Evolutionary conservation across 1,140 invertebrate genomes (phyloP).

Genomic region (Papilio polyxenes): DNA sequence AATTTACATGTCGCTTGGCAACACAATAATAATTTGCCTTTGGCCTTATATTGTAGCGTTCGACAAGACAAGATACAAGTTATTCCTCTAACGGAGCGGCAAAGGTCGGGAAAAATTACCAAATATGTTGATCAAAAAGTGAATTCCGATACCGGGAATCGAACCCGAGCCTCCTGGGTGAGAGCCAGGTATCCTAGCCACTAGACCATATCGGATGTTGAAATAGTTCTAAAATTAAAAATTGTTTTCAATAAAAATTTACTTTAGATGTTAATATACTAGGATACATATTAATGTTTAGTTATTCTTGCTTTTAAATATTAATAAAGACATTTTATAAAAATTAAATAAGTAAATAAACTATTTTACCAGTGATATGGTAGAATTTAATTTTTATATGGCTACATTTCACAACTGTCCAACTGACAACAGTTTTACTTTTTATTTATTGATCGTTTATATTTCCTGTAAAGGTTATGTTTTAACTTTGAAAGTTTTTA

Average conservation of each 20-base stretch:
- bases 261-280: too few species aligned
- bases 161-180: constrained; percentile 40
- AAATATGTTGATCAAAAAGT: constrained; percentile 31
- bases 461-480: background rate
- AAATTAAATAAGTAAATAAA: background rate
- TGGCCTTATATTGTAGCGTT: background rate
- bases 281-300: background rate
- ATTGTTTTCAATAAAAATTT: background rate
- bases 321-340: background rate
- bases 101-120: background rate
- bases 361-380: background rate
- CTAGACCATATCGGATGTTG: constrained; percentile 39
- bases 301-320: background rate
- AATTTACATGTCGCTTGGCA: background rate
- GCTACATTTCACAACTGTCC: background rate
- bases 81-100: too few species aligned
- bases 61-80: too few species aligned
- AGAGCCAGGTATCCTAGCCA: constrained; percentile 40
- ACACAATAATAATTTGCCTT: background rate
- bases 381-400: background rate
- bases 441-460: background rate
- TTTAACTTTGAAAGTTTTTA: background rate
- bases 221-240: background rate
- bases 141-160: constrained; percentile 37
- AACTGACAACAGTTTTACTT: background rate